A percentile compares a stretch with the other conserved stretches of the same genome.
Evolutionary conservation across 2,113 vertebrate genomes (phyloP).

Genomic region (rat (Rattus norvegicus)): DNA sequence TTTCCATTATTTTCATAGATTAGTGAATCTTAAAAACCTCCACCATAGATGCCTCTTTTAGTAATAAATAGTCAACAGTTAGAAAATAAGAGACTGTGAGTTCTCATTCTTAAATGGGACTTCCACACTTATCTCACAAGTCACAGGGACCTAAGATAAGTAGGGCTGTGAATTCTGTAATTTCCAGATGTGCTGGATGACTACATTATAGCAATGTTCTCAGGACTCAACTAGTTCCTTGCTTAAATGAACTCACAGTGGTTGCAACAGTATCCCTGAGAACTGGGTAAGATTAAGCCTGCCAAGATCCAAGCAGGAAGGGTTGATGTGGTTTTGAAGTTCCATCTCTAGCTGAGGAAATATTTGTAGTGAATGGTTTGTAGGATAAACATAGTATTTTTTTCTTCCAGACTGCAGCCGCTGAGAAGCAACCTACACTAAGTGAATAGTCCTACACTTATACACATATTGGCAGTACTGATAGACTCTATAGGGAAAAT

Average conservation of each 20-base stretch:
- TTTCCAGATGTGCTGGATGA: background rate
- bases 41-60: background rate
- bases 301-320: background rate
- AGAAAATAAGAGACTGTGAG: background rate
- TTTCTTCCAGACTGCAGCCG: background rate
- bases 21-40: background rate
- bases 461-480: background rate
- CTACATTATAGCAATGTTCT: background rate
- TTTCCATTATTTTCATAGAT: background rate
- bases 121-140: no score
- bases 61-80: background rate
- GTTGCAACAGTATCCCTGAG: background rate
- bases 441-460: background rate
- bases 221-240: background rate
- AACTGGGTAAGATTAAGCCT: background rate
- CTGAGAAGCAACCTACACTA: background rate
- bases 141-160: no score
- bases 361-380: background rate
- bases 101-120: background rate
- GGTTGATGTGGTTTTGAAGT: background rate
- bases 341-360: background rate
- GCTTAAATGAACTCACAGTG: background rate
- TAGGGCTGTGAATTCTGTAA: background rate
- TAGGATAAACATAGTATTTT: background rate
- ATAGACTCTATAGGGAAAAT: background rate